These are phyloP conservation scores for Saiga tatarica DNA, from an alignment of 2,113 vertebrate species.

Conservation along the genomic window DNA sequence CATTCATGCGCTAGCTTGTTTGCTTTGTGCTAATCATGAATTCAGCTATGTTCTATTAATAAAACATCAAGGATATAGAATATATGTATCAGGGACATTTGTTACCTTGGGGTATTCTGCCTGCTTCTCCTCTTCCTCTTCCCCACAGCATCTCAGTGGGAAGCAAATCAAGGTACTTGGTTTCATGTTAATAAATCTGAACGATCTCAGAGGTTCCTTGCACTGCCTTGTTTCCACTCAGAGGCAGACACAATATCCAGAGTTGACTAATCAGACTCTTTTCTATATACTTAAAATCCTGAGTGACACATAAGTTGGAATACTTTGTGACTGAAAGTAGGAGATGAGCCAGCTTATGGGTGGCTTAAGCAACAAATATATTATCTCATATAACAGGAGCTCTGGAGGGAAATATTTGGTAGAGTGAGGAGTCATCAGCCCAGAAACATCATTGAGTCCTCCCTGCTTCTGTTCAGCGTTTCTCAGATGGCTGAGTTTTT, in stretches of 20 bases:
- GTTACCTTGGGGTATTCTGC: not conserved
- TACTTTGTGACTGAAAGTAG: not conserved
- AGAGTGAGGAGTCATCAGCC: not conserved
- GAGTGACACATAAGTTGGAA: not conserved
- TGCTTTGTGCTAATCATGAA: not conserved
- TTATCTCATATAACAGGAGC: not conserved
- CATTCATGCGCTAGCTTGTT: not conserved
- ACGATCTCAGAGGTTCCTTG: not conserved
- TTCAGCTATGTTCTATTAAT: not conserved
- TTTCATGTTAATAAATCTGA: not conserved
- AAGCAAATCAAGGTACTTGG: not conserved
- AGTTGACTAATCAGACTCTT: not conserved
- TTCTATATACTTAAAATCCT: not conserved
- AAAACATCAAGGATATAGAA: not conserved
- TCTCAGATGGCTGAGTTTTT: not conserved
- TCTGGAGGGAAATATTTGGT: not conserved
- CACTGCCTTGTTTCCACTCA: not conserved
- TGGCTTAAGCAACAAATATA: not conserved
- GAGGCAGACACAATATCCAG: not conserved
- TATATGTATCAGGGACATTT: not conserved
- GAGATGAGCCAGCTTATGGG: rapidly evolving
- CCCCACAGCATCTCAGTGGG: not conserved
- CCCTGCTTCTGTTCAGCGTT: not conserved
- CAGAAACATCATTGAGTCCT: not conserved
- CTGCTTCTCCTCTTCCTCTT: not conserved